phyloP scores from a whole-genome alignment of 2,797 vertebrate species.

The Tarsius wallacei region DNA sequence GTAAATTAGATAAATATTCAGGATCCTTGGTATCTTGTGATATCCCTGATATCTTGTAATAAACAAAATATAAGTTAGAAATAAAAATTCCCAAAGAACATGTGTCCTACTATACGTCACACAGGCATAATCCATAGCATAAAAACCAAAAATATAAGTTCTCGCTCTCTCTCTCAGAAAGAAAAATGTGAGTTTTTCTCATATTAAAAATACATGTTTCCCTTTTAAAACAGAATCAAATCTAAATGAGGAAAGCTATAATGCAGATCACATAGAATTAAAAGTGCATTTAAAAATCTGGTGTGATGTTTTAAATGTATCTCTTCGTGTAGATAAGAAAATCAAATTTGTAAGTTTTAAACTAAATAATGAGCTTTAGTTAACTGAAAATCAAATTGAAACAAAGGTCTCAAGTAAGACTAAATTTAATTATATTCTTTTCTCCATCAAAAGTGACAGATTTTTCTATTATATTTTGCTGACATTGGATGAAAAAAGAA shows the following conservation, averaged over 20 bases:
- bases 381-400: conserved; percentile 77
- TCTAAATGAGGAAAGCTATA: neutral
- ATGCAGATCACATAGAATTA: conserved; percentile 18
- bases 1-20: neutral
- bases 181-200: neutral
- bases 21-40: neutral
- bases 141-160: neutral
- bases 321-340: conserved; percentile 64
- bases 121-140: neutral
- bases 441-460: conserved; percentile 81
- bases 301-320: conserved; percentile 22
- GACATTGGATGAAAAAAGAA: conserved; percentile 60
- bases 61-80: neutral
- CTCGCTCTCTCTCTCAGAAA: neutral
- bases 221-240: conserved; percentile 40
- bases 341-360: conserved; percentile 78
- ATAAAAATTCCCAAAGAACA: neutral
- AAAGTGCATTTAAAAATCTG: conserved; percentile 64
- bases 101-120: neutral
- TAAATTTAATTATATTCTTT: conserved; percentile 80
- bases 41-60: neutral
- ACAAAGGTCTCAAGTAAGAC: conserved; percentile 73
- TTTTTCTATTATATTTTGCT: conserved; percentile 79
- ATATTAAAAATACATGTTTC: neutral
- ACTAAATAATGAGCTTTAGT: conserved; percentile 74